These are phyloP conservation scores for Pristionchus maxplancki DNA, from an alignment of 2,888 invertebrate genomes.

Conservation along the genomic window DNA sequence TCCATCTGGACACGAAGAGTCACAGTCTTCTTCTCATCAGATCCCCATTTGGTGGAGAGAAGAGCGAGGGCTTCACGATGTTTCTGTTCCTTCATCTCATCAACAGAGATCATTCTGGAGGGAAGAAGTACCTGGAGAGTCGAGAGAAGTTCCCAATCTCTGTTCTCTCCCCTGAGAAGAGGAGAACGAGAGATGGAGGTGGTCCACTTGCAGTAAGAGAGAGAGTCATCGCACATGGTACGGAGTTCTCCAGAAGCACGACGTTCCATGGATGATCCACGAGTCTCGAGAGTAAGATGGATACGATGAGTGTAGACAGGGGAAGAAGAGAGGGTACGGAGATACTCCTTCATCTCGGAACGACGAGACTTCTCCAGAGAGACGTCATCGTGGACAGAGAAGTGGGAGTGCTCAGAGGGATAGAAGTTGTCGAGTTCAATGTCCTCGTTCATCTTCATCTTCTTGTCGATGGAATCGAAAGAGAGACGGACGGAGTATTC, in stretches of 20 bases:
- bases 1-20: conserved; percentile 56
- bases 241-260: conserved; percentile 53
- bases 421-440: conserved; percentile 58
- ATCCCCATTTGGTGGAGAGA: conserved; percentile 58
- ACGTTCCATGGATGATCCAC: conserved; percentile 53
- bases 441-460: conserved; percentile 51
- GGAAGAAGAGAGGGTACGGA: conserved; percentile 42
- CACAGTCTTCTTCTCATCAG: conserved; percentile 58
- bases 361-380: conserved; percentile 52
- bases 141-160: conserved; percentile 51
- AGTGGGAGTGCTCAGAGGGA: conserved; percentile 54
- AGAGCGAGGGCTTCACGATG: conserved; percentile 62
- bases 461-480: conserved; percentile 52
- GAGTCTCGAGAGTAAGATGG: conserved; percentile 47
- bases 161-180: conserved; percentile 52
- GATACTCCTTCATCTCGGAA: conserved; percentile 43
- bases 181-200: conserved; percentile 7
- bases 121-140: conserved; percentile 41
- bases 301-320: conserved; percentile 52
- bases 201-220: conserved; percentile 57
- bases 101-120: conserved; percentile 53
- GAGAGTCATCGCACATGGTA: conserved; percentile 57
- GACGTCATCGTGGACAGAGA: conserved; percentile 43
- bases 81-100: conserved; percentile 61
- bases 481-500: conserved; percentile 54